Conservation (phyloP, 2,888 invertebrate species). For the Oscheius myriophilus region DNA sequence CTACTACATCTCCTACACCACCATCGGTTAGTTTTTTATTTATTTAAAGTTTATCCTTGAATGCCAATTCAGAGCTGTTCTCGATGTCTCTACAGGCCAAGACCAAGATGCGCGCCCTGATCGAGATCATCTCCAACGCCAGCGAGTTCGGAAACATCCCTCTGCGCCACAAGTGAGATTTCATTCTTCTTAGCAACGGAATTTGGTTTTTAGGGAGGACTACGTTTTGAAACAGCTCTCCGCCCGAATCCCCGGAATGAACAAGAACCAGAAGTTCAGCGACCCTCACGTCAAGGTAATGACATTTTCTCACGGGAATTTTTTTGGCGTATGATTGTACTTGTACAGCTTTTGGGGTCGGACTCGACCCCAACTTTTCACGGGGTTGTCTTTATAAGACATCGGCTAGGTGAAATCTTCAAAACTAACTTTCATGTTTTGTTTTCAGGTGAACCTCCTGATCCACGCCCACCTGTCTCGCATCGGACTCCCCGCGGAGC, state of each 20-base stretch:
- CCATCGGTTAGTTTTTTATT: constrained; percentile 80
- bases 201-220: constrained; percentile 78
- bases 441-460: constrained; percentile 80
- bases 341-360: too few species aligned
- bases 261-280: constrained; percentile 84
- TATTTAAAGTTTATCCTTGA: background rate
- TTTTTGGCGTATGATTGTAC: too few species aligned
- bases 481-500: constrained; percentile 90
- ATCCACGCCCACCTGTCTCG: constrained; percentile 95
- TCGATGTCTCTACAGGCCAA: constrained; percentile 94
- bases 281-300: constrained; percentile 91
- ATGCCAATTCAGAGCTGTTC: constrained; percentile 82
- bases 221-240: constrained; percentile 79
- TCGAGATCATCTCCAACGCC: constrained; percentile 97
- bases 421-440: too few species aligned
- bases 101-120: constrained; percentile 93
- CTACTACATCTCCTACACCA: constrained; percentile 99
- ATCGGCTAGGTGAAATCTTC: too few species aligned
- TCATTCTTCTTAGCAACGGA: background rate
- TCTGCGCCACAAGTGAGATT: constrained; percentile 82
- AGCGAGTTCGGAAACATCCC: constrained; percentile 94
- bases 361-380: too few species aligned
- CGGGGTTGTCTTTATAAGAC: background rate
- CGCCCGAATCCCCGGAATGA: constrained; percentile 78
- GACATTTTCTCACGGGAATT: too few species aligned